A percentile compares a stretch with the other conserved stretches of the same genome.
Conservation (phyloP, 2,888 invertebrate genomes). For the Chorisops tibialis region DNA sequence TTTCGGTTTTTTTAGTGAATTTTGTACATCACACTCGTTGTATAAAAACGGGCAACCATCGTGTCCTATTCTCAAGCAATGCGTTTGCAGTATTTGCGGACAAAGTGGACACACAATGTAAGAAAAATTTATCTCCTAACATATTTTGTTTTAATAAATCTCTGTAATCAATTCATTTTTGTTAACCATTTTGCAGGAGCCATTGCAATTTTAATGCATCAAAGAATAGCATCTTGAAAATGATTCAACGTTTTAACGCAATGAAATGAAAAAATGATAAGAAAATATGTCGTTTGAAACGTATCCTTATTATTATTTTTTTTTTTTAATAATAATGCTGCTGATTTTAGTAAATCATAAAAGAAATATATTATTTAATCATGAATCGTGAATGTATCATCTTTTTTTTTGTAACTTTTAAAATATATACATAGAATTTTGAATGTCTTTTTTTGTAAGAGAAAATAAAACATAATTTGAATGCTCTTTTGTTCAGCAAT, state of each 20-base stretch:
- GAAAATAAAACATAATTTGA: too few species aligned
- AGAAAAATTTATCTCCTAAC: neutral
- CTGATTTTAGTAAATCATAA: too few species aligned
- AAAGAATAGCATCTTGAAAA: slow-evolving; percentile 22
- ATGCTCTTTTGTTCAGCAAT: too few species aligned
- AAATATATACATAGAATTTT: too few species aligned
- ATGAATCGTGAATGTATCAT: too few species aligned
- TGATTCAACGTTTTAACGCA: slow-evolving; percentile 12
- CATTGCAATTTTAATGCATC: slow-evolving; percentile 19
- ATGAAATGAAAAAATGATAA: slow-evolving; percentile 16
- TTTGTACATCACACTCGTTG: slow-evolving; percentile 22
- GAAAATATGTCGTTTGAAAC: too few species aligned
- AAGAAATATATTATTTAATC: too few species aligned
- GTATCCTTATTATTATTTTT: too few species aligned
- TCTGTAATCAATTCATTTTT: neutral
- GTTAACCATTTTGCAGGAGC: slow-evolving; percentile 5
- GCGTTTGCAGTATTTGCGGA: slow-evolving; percentile 23
- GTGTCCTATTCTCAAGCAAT: slow-evolving; percentile 20
- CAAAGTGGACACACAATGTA: slow-evolving; percentile 26
- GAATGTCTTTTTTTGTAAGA: too few species aligned
- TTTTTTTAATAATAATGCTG: too few species aligned
- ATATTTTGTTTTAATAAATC: neutral
- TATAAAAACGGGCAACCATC: slow-evolving; percentile 17
- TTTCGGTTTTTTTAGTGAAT: slow-evolving; percentile 15
- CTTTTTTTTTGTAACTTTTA: too few species aligned